Base-by-base conservation (phyloP, 2,797 vertebrate species). In the Characodon lateralis region DNA sequence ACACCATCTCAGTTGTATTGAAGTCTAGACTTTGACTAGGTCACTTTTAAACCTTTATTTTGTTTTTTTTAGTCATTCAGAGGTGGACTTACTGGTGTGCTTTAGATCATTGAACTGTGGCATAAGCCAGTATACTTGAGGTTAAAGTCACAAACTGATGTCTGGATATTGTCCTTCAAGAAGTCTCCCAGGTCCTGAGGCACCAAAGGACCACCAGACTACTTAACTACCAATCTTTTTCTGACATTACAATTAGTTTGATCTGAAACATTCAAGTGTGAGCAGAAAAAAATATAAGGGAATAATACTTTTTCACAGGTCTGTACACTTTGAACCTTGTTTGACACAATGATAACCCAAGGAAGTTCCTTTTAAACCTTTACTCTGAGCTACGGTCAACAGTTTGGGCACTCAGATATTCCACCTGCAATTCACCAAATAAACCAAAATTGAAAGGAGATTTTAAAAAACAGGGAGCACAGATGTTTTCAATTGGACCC, bases 401-500 rank as follows among this genome's bases (percentile, higher is more conserved):
- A 43, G 1, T 0, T 51, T 48, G 43, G 22, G 35, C 46, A 13
- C 22, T 68, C 13, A 13, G 7, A 18, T 31, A 31, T 50, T 56
- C 5, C 6, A 13, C 41, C 39, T n/a, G 24, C 24, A 69, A n/a
- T 46, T 70, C 3, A 51, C 48, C 53, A 73, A 59, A 0, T 53
- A 28, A 80, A 71, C 85, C 68, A 58, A 68, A 77, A 66, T 41
- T 61, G 53, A 65, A 69, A 70, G 71, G 53, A 24, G 66, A 4
- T 65, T 77, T 53, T 78, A 69, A 71, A 31, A 76, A 77, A 73
- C 2, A 26, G 91, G 83, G 90, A 88, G 78, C 76, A 76, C 46
- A 81, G 85, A 85, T 88, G 88, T 85, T 77, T 78, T 48, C 43
- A 82, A 86, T 53, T 78, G 71, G 76, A 70, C 88, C 79, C 83